These are phyloP conservation scores for Malthinus seriepunctatus DNA, from an alignment of 2,888 invertebrate genomes.

Conservation along the genomic window DNA sequence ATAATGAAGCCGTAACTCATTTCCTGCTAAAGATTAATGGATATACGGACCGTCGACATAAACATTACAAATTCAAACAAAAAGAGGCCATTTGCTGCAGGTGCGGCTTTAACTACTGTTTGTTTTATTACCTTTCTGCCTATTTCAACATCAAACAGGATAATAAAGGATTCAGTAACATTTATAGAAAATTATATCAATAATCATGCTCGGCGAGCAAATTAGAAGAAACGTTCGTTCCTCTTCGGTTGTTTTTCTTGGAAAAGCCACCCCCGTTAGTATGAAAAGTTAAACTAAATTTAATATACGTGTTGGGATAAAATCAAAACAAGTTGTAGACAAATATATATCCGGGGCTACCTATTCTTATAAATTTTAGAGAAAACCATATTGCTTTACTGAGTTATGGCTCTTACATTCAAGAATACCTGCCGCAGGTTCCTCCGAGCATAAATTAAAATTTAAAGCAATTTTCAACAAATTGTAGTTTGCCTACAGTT, in stretches of 20 bases:
- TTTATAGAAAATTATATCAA: neutral
- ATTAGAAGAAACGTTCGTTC: neutral
- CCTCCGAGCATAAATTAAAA: conserved; percentile 18
- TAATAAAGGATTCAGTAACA: conserved; percentile 25
- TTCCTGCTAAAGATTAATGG: conserved; percentile 47
- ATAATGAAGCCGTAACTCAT: conserved; percentile 46
- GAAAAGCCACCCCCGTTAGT: no score
- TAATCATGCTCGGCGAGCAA: neutral
- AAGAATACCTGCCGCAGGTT: conserved; percentile 14
- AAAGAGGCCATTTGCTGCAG: conserved; percentile 43
- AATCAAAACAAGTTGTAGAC: no score
- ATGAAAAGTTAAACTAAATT: neutral
- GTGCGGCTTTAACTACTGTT: conserved; percentile 34
- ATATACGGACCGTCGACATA: conserved; percentile 46
- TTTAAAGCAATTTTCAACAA: conserved; percentile 19
- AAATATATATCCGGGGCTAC: no score
- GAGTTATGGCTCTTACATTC: conserved; percentile 13
- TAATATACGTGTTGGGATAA: no score
- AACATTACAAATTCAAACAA: conserved; percentile 47
- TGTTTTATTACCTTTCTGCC: conserved; percentile 28
- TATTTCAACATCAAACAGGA: conserved; percentile 20
- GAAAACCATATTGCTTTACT: conserved; percentile 11
- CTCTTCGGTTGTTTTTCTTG: neutral
- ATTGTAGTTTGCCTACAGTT: conserved; percentile 16
- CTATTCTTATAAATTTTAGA: conserved; percentile 17